Percentiles rank a stretch among this genome's conserved stretches.
phyloP scores from a whole-genome alignment of 1,140 invertebrate genomes.

The Anadara kagoshimensis region DNA sequence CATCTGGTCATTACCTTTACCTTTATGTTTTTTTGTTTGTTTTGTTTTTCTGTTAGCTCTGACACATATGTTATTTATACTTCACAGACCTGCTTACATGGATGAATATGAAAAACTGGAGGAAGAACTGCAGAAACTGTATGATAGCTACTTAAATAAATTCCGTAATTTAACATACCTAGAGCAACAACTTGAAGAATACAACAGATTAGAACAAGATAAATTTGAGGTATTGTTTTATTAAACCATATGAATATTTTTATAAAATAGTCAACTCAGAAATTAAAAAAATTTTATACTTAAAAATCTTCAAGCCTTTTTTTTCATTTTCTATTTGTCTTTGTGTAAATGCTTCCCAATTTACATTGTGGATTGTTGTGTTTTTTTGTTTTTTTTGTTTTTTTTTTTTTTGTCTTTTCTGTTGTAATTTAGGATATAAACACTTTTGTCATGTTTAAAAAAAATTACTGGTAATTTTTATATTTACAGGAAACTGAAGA shows the following conservation, averaged over 20 bases:
- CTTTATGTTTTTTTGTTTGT: no score
- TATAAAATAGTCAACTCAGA: no score
- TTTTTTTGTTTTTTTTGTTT: no score
- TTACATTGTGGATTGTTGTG: no score
- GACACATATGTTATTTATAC: neutral
- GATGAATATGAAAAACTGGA: slow-evolving; percentile 96
- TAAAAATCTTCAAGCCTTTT: no score
- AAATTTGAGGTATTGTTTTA: slow-evolving; percentile 77
- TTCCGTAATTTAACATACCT: slow-evolving; percentile 90
- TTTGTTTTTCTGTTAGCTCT: neutral
- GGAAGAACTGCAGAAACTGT: slow-evolving; percentile 87
- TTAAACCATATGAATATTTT: neutral
- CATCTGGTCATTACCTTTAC: no score
- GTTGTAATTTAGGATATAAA: neutral
- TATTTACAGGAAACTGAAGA: slow-evolving; percentile 66
- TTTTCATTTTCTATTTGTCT: no score
- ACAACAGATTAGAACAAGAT: slow-evolving; percentile 82
- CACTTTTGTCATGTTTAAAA: no score
- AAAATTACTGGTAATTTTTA: no score
- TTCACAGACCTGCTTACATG: slow-evolving; percentile 92
- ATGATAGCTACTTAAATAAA: slow-evolving; percentile 90
- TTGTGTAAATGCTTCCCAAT: no score
- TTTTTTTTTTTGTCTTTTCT: neutral
- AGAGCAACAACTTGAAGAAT: slow-evolving; percentile 84
- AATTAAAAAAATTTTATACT: no score